Conservation (phyloP, 2,113 vertebrate species). For the Brienomyrus brachyistius region DNA sequence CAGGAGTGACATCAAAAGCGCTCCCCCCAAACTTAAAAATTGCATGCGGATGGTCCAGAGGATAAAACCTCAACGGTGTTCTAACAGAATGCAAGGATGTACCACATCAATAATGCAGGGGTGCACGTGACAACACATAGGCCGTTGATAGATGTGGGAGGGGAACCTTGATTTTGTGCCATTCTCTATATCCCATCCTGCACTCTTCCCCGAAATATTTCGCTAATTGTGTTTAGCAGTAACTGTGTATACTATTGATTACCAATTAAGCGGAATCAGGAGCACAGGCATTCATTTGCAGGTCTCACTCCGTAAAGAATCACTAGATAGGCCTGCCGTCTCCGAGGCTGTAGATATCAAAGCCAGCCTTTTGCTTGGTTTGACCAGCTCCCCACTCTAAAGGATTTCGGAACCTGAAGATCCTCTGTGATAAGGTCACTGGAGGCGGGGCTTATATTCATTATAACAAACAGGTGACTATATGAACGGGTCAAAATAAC, state of each 20-base stretch:
- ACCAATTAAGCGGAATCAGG: background rate
- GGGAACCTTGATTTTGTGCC: background rate
- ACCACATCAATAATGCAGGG: background rate
- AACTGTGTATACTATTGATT: background rate
- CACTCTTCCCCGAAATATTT: background rate
- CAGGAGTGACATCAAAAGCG: conserved; percentile 19
- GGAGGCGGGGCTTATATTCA: background rate
- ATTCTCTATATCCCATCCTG: background rate
- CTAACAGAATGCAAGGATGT: background rate
- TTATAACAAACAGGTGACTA: background rate
- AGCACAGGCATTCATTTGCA: background rate
- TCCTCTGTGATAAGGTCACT: background rate
- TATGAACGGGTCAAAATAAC: background rate
- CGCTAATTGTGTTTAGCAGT: background rate
- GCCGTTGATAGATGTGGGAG: background rate
- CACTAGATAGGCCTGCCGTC: background rate
- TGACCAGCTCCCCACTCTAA: background rate
- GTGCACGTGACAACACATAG: background rate
- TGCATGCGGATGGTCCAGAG: background rate
- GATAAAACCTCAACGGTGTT: background rate
- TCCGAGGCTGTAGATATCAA: background rate
- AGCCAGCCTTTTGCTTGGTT: background rate
- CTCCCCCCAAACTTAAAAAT: too few species aligned
- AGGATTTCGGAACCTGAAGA: background rate
- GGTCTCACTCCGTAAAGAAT: background rate